These are phyloP conservation scores for Psephotus haematonotus DNA, from an alignment of 2,113 vertebrate species.

Conservation along the genomic window DNA sequence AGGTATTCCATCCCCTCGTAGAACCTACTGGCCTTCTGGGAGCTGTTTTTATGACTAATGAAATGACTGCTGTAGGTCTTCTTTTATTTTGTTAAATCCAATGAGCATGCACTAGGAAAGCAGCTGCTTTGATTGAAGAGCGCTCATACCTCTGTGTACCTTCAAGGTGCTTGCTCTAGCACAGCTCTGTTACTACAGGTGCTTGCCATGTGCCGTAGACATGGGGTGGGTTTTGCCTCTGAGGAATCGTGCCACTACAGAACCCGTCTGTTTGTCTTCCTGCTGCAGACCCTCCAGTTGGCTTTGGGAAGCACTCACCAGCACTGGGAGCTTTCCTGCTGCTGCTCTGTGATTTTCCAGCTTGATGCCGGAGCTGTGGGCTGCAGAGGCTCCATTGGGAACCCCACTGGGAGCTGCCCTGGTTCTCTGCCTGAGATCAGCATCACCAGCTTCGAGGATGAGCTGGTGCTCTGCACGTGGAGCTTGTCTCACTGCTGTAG, in stretches of 20 bases:
- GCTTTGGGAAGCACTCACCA: accelerated
- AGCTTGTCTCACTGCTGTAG: background rate
- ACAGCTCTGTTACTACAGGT: background rate
- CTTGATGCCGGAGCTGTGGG: background rate
- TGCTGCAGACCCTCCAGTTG: accelerated
- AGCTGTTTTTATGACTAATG: background rate
- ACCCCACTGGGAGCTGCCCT: background rate
- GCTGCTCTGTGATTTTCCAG: background rate
- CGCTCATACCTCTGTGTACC: background rate
- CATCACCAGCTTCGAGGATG: background rate
- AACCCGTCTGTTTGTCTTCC: background rate
- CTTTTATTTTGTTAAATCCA: background rate
- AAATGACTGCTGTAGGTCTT: background rate
- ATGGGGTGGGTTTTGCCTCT: background rate
- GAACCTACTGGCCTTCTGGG: background rate
- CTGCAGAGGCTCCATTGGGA: background rate
- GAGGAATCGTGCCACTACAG: background rate
- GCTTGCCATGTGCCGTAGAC: background rate
- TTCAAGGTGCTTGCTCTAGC: background rate
- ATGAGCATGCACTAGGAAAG: background rate
- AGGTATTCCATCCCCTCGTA: background rate
- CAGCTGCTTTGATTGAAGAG: background rate
- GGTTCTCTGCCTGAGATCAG: background rate
- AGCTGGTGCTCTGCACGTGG: accelerated
- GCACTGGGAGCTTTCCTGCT: background rate